Base-by-base conservation (phyloP, 2,113 vertebrate genomes). In the Perca schrenkii region DNA sequence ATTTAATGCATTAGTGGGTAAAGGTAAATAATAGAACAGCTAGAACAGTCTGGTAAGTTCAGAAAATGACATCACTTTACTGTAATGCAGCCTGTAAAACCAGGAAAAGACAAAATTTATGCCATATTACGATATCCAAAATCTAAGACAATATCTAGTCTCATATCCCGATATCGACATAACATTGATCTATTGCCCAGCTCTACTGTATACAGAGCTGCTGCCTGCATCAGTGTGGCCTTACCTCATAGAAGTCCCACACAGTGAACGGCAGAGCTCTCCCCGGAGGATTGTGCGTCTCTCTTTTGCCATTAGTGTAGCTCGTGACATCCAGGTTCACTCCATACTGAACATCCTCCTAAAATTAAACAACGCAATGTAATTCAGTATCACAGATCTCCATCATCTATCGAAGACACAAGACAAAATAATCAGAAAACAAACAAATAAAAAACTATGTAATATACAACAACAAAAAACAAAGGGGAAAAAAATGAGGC, bases 271-370 rank as follows among this genome's bases (percentile, higher is more conserved):
- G 97, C 79, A 99, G 90, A 0, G 97, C 98, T 73, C 96, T 95
- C 4, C 98, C 98, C 0, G 94, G 92, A 0, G 97, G 97, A 82
- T 98, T 99, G 89, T 98, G 95, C 0, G 98, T 99, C 89, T 99
- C 96, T 73, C 98, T 95, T 67, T 93, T 94, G 4, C 97, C 96
- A 0, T 97, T 94, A 6, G 85, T 93, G 56, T 97, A 98, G 92
- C 97, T 99, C 4, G 98, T 99, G 17, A 99, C 97, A 22, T 99
- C 98, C 84, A 99, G 93, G 86, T 99, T 98, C 56, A 97, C 96
- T 0, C 97, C 98, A 17, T 96, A 99, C 67, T 95, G 96, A 74
- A 99, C 96, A 8, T 95, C 82, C 15, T 97, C 94, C 96, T 97
- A 22, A 8, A 58, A 73, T 54, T 11, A 8, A 50, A 71, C 4